Conservation (phyloP, 2,113 vertebrate species). For the Mystacornis crossleyi region DNA sequence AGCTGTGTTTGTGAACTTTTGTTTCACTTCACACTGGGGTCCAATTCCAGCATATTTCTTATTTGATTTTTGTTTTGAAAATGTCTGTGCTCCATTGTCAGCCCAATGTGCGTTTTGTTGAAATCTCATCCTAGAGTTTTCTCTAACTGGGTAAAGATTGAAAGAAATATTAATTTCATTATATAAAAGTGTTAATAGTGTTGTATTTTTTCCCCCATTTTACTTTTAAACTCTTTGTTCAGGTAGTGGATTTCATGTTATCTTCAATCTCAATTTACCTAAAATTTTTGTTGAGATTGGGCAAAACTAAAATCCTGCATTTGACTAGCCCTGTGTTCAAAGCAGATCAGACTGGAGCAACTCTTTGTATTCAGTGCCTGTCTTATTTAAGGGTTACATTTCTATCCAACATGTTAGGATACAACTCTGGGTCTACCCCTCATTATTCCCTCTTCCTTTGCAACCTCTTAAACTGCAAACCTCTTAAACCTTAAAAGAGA, state of each 20-base stretch:
- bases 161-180: background rate
- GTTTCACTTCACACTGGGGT: background rate
- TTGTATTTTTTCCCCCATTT: background rate
- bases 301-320: background rate
- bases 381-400: background rate
- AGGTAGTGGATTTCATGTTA: background rate
- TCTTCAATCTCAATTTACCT: background rate
- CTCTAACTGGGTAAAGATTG: background rate
- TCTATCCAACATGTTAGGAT: background rate
- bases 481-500: too few species aligned
- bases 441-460: background rate
- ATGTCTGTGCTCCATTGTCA: background rate
- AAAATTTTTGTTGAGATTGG: background rate
- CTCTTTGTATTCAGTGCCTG: background rate
- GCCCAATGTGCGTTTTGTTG: background rate
- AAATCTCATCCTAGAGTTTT: background rate
- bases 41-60: background rate
- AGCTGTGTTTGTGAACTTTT: conserved; percentile 6
- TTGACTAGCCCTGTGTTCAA: background rate
- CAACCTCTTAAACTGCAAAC: background rate
- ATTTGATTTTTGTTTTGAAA: conserved; percentile 17
- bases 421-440: background rate
- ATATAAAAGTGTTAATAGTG: background rate
- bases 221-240: background rate
- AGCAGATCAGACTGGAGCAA: background rate